These are phyloP conservation scores for Epistrophella euchroma DNA, from an alignment of 2,888 invertebrate genomes.

Conservation along the genomic window DNA sequence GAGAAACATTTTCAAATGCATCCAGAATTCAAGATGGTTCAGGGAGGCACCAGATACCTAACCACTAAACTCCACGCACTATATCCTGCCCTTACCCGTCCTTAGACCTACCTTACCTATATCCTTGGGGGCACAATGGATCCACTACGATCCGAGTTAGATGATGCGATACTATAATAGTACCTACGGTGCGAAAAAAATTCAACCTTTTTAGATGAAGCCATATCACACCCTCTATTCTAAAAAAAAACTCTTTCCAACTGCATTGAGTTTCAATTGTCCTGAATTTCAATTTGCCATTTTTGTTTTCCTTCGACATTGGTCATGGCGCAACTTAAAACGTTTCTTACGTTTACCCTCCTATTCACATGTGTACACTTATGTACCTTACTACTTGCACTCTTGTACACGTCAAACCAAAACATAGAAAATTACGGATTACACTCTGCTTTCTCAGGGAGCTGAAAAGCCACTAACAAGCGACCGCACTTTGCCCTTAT, in stretches of 20 bases:
- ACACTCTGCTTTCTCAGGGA: conserved; percentile 12
- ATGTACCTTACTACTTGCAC: conserved; percentile 1
- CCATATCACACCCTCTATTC: no score
- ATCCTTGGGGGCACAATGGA: no score
- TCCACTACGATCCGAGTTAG: no score
- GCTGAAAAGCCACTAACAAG: conserved; percentile 50
- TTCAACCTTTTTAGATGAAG: no score
- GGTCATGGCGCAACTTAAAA: conserved; percentile 23
- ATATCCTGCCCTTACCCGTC: no score
- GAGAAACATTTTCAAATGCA: no score
- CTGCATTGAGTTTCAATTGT: conserved; percentile 53
- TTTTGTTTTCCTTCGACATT: conserved; percentile 44
- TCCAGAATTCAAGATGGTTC: no score
- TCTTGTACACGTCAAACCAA: conserved; percentile 8
- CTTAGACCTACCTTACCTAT: no score
- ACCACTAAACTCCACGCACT: no score
- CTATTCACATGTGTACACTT: neutral
- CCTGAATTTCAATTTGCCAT: conserved; percentile 54
- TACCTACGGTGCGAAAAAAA: no score
- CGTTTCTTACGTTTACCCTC: neutral
- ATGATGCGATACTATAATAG: no score
- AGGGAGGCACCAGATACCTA: no score
- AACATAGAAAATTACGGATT: conserved; percentile 50
- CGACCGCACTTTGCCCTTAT: conserved; percentile 23
- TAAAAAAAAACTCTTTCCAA: conserved; percentile 39